Base-by-base conservation (phyloP, 2,888 invertebrate genomes). In the Podotricha telesiphe region DNA sequence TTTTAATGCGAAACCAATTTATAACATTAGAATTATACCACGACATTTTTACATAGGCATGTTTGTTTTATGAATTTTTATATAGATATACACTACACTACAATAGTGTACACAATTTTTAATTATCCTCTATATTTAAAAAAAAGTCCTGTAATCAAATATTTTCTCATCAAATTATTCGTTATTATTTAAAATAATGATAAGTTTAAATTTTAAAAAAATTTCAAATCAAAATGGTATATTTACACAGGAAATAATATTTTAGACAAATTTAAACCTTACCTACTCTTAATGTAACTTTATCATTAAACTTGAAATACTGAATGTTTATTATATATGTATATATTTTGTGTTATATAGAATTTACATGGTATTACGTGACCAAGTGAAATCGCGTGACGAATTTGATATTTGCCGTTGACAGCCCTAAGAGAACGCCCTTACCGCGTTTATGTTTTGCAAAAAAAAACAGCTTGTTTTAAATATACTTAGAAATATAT, bases 321-420 rank as follows among this genome's bases (percentile, higher is more conserved):
- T 67, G 42, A 45, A 22, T 11, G 6, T 50, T 48, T 1, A 51
- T 61, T 37, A n/a, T n/a, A n/a, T n/a, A n/a, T n/a, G n/a, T 50
- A 61, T 51, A 28, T 64, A 64, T 55, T 19, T 64, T 63, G 62
- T 66, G 67, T 70, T 62, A 62, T 28, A 72, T 72, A 77, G 72
- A 75, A 75, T 68, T 68, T 68, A 69, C 66, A 64, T 22, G 61
- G 72, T 34, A 64, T 75, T 77, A 74, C 81, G 80, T 81, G 83
- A 80, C 80, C 76, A 73, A 76, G 69, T 73, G 71, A 69, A 68
- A 73, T 83, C 79, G 84, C 84, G 84, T 85, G 84, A 77, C 73
- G 70, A 79, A 80, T 80, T 77, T 76, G 73, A 80, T 81, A 79
- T 76, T 70, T 72, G 53, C 61, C 66, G 75, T 73, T 74, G 80